phyloP scores from a whole-genome alignment of 1,140 invertebrate species.

The Pristionchus pacificus region DNA sequence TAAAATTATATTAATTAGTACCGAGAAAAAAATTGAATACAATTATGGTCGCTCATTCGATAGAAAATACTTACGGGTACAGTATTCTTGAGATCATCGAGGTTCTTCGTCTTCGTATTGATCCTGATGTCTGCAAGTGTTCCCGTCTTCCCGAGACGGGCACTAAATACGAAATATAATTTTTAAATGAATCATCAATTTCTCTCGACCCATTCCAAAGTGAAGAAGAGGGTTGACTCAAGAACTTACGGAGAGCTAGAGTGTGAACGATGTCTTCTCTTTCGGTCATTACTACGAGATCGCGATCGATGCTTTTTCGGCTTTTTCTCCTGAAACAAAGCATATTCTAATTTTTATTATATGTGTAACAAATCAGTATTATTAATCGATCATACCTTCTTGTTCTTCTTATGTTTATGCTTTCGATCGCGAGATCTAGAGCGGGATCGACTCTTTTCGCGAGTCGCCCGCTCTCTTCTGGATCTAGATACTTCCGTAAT shows the following conservation, averaged over 20 bases:
- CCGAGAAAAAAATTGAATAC: not conserved
- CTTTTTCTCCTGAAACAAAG: not conserved
- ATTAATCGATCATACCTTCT: not conserved
- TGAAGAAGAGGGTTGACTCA: not conserved
- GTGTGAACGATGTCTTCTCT: not conserved
- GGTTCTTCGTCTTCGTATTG: slow-evolving; percentile 1
- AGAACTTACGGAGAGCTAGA: not conserved
- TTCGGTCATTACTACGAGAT: not conserved
- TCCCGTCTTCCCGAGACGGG: not conserved
- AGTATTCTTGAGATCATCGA: not conserved
- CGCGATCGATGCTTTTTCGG: not conserved
- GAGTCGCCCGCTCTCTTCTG: not conserved
- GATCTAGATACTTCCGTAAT: not conserved
- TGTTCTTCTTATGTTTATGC: not conserved
- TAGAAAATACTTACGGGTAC: not conserved
- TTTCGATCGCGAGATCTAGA: not conserved
- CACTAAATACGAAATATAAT: slow-evolving; percentile 14
- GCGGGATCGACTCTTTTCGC: not conserved
- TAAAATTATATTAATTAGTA: slow-evolving; percentile 28
- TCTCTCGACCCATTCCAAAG: too few relatives aligned
- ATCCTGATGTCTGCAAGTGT: not conserved
- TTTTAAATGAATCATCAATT: slow-evolving; percentile 1
- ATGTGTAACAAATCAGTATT: not conserved
- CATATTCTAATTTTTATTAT: not conserved
- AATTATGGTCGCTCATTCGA: not conserved